Conservation (phyloP, 2,113 vertebrate genomes). For the Melanerpes aurifrons region DNA sequence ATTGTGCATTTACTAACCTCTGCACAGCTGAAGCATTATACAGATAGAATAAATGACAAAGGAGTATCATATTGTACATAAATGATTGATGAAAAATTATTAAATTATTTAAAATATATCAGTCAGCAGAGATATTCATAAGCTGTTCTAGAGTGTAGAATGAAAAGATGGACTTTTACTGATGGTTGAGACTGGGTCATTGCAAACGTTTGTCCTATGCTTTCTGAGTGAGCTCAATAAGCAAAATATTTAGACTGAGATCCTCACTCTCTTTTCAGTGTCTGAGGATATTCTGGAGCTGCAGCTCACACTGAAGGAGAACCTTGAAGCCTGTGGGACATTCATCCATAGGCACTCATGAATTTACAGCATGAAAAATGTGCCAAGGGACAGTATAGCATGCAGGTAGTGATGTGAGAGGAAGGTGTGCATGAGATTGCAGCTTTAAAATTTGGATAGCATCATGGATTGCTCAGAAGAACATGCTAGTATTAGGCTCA, state of each 20-base stretch:
- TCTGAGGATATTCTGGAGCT: not conserved
- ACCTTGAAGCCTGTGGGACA: not conserved
- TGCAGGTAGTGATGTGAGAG: not conserved
- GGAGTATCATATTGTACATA: not conserved
- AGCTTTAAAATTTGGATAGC: not conserved
- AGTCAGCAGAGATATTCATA: not conserved
- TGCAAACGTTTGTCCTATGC: not conserved
- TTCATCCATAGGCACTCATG: not conserved
- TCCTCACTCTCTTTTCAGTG: not conserved
- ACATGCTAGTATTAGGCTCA: not conserved
- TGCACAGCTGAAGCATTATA: not conserved
- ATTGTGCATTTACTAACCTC: not conserved
- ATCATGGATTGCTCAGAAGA: not conserved
- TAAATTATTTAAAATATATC: not conserved
- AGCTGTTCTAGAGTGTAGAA: not conserved
- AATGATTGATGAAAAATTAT: not conserved
- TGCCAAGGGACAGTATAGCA: not conserved
- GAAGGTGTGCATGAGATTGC: conserved; percentile 1
- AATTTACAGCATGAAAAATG: not conserved
- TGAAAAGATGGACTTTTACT: not conserved
- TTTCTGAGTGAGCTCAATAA: not conserved
- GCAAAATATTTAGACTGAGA: not conserved
- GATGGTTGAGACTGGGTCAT: not conserved
- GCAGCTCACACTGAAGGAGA: not conserved
- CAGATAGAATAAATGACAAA: not conserved